Evolutionary conservation across 2,797 vertebrate genomes (phyloP).

Genomic region (Meriones psammophilus): DNA sequence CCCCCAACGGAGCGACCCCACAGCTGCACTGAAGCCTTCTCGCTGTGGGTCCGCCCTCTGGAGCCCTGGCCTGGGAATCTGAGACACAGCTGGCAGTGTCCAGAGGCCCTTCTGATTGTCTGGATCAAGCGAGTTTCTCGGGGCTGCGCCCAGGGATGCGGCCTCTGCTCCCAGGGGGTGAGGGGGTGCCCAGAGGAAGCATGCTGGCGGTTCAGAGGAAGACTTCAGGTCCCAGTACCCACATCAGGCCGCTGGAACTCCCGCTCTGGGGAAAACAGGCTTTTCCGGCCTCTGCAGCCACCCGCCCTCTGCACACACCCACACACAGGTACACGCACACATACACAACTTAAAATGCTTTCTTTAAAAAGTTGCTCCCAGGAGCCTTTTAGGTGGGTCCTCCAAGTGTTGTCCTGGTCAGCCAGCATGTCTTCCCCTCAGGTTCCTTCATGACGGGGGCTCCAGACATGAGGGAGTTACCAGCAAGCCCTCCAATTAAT

Average conservation of each 20-base stretch:
- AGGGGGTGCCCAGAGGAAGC: too few species aligned
- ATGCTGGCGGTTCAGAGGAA: neutral
- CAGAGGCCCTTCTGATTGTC: neutral
- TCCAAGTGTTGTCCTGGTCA: neutral
- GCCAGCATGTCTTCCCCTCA: neutral
- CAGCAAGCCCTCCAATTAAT: neutral
- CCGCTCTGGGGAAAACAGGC: neutral
- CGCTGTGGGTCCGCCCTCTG: neutral
- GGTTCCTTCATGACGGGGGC: neutral
- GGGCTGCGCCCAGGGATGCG: neutral
- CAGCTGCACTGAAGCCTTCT: neutral
- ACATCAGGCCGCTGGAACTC: neutral
- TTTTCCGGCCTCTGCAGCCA: neutral
- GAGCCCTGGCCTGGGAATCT: neutral
- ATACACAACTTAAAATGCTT: neutral
- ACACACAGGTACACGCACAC: neutral
- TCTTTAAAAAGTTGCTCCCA: neutral
- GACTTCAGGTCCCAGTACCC: neutral
- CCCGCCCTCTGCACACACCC: neutral
- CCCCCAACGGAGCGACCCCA: neutral
- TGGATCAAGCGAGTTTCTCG: neutral
- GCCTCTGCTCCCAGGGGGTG: neutral
- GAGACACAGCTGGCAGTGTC: neutral
- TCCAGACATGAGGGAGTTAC: neutral
- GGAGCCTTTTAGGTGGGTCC: neutral